Evolutionary conservation across 2,113 vertebrate species (phyloP).

Genomic region (Podarcis cretensis): DNA sequence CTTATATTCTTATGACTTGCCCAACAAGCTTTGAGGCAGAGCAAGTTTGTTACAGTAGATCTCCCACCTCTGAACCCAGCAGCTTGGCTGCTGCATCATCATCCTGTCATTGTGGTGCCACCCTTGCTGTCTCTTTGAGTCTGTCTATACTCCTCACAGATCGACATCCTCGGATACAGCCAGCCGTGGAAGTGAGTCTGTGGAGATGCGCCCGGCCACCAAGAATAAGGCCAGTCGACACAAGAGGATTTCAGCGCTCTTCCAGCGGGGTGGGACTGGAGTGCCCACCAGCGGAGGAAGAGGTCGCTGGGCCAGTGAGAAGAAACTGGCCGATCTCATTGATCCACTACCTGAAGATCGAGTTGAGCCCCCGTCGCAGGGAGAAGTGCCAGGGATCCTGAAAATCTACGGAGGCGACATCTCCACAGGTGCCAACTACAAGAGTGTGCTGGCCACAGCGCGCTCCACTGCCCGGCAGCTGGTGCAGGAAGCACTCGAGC

Average conservation of each 20-base stretch:
- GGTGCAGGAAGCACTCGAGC: constrained; percentile 73
- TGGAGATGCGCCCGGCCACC: constrained; percentile 70
- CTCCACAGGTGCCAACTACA: constrained; percentile 75
- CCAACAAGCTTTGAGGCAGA: background rate
- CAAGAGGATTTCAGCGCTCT: constrained; percentile 91
- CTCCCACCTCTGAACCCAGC: background rate
- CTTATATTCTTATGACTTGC: background rate
- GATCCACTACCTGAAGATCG: constrained; percentile 53
- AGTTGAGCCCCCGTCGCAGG: constrained; percentile 53
- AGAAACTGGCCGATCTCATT: constrained; percentile 80
- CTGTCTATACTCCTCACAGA: constrained; percentile 60
- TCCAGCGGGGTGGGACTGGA: constrained; percentile 73
- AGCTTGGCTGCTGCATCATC: background rate
- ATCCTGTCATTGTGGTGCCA: background rate
- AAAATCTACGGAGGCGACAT: constrained; percentile 77
- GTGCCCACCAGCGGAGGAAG: constrained; percentile 71
- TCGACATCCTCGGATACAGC: constrained; percentile 76
- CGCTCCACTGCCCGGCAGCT: constrained; percentile 74
- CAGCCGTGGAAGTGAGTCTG: constrained; percentile 73
- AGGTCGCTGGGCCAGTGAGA: constrained; percentile 85
- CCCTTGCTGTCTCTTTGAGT: background rate
- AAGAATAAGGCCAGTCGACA: constrained; percentile 77
- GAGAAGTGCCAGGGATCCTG: constrained; percentile 68
- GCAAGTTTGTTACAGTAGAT: background rate
- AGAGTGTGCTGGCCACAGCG: constrained; percentile 75